phyloP scores from a whole-genome alignment of 1,140 invertebrate genomes.

The Latrodectus geometricus region DNA sequence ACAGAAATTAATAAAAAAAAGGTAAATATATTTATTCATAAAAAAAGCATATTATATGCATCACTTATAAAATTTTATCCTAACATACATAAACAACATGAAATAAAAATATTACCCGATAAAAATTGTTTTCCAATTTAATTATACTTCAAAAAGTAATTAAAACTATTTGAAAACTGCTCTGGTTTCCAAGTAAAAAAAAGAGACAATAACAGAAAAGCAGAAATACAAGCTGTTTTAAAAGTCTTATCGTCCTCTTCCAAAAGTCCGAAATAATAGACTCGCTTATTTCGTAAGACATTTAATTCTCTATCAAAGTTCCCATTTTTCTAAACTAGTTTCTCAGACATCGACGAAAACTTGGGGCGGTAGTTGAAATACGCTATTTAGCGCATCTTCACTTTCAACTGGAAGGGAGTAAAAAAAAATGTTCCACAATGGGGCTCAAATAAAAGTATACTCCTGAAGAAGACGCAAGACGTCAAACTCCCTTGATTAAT shows the following conservation, averaged over 20 bases:
- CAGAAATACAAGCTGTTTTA: no score
- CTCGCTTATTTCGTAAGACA: background rate
- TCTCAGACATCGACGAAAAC: background rate
- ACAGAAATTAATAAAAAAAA: no score
- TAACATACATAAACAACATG: no score
- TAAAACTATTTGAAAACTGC: constrained; percentile 16
- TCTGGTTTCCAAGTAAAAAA: background rate
- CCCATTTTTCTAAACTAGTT: background rate
- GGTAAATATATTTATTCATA: no score
- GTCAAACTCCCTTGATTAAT: constrained; percentile 47
- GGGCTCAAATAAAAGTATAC: constrained; percentile 8
- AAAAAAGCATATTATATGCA: no score
- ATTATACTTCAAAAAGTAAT: constrained; percentile 12
- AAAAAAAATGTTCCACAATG: background rate
- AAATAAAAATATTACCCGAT: no score
- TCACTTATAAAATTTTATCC: no score
- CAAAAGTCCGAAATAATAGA: background rate
- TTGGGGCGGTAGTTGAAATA: background rate
- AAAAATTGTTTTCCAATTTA: background rate
- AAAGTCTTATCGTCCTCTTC: background rate
- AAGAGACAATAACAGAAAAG: no score
- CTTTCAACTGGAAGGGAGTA: background rate
- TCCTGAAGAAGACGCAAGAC: constrained; percentile 5
- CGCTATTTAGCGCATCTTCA: background rate
- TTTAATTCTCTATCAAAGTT: background rate